Conservation (phyloP, 2,888 invertebrate species). For the Drosophila acutilabella region DNA sequence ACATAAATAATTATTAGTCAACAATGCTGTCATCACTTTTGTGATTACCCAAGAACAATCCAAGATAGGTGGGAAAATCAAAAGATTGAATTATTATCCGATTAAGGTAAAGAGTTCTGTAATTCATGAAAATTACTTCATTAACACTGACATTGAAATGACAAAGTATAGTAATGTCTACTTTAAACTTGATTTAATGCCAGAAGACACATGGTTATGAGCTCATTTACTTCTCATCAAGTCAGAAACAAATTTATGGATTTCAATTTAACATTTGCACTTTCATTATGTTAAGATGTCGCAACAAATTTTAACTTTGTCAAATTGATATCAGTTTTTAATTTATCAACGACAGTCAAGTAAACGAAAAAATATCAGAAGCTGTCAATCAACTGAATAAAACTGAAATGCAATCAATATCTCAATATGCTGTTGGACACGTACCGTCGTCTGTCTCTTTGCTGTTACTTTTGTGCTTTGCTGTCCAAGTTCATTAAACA, state of each 20-base stretch:
- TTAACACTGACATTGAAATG: neutral
- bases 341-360: conserved; percentile 12
- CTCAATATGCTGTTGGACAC: conserved; percentile 40
- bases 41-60: conserved; percentile 25
- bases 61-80: conserved; percentile 15
- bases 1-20: conserved; percentile 14
- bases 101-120: conserved; percentile 1
- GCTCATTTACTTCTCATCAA: neutral
- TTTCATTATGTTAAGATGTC: conserved; percentile 11
- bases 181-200: neutral
- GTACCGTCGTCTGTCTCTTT: conserved; percentile 3
- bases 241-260: neutral
- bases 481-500: conserved; percentile 19
- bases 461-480: conserved; percentile 14
- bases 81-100: conserved; percentile 19
- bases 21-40: conserved; percentile 3
- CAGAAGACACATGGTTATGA: neutral
- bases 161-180: neutral
- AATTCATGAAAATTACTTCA: conserved; percentile 23
- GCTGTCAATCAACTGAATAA: conserved; percentile 36
- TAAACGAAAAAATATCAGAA: conserved; percentile 6
- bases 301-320: conserved; percentile 16
- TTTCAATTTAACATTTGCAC: conserved; percentile 10
- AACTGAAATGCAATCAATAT: conserved; percentile 60
- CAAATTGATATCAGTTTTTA: conserved; percentile 16